Base-by-base conservation (phyloP, 1,140 invertebrate species). In the Ceratosolen solmsi region DNA sequence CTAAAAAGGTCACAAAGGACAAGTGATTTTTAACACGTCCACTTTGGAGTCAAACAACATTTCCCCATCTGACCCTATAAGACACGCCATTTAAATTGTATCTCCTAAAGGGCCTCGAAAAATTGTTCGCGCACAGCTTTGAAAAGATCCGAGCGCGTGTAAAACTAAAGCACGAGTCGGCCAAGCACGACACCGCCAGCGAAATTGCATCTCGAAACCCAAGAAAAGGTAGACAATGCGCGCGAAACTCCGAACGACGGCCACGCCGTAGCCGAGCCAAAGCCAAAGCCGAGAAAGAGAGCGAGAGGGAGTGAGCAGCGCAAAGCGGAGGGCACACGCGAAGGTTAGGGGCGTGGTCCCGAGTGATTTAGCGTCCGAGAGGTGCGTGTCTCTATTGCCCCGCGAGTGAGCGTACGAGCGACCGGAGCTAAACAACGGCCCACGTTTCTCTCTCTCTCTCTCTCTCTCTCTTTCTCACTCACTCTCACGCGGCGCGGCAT, bases 301-400 rank as follows among this genome's bases (percentile, higher is more conserved):
- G 80, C 30, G 83, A 79, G 58, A 76, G 70, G 82, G 82, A 84
- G 83, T 81, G 79, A 83, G 84, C 81, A 82, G 85, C 46, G 82
- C 85, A 87, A 83, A 85, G 86, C 86, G 86, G 86, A 86, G 87
- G 85, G 85, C 85, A 65, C 78, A 86, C 84, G 80, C 82, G 84
- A 85, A 84, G 85, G 85, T 86, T 86, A 71, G 84, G 86, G 90
- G 90, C 90, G 90, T 91, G 90, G 89, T 85, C 85, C 83, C 68
- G 86, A 87, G 86, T 92, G 90, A 92, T 92, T 92, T 91, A 92
- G 88, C 87, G 87, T 77, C 54, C 80, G 82, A 87, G 72, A 90
- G 89, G 87, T 90, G 89, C 89, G 89, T 91, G 90, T 91, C 89
- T 91, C 89, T 90, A 90, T 89, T 86, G 84, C 83, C 84, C 68